Evolutionary conservation across 2,797 vertebrate species (phyloP).

Genomic region (Oreonectes daqikongensis): DNA sequence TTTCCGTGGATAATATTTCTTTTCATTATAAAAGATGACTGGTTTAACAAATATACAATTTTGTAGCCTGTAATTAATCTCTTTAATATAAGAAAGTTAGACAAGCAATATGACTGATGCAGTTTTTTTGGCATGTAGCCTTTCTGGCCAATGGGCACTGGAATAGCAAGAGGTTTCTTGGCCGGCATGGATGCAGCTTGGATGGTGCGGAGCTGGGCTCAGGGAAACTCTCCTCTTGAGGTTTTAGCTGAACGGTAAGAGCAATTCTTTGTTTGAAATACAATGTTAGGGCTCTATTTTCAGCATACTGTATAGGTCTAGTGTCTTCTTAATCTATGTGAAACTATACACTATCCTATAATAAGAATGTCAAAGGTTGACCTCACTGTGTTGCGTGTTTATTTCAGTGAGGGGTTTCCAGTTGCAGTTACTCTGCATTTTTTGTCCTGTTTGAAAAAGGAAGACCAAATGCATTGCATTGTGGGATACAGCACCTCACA

Average conservation of each 20-base stretch:
- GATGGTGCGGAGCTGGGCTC: constrained; percentile 98
- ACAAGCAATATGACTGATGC: not conserved
- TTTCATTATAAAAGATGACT: not conserved
- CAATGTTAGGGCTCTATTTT: too few relatives aligned
- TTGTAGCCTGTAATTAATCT: not conserved
- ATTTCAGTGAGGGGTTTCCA: not conserved
- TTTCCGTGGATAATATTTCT: not conserved
- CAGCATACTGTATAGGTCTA: not conserved
- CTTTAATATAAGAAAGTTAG: not conserved
- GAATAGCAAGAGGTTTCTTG: constrained; percentile 95
- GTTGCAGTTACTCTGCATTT: too few relatives aligned
- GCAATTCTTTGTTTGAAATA: not conserved
- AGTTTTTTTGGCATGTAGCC: constrained; percentile 72
- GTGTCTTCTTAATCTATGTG: not conserved
- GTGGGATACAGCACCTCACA: not conserved
- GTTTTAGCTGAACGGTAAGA: constrained; percentile 95
- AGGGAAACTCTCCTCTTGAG: constrained; percentile 87
- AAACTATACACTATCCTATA: not conserved
- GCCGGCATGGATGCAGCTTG: constrained; percentile 96
- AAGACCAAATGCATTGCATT: not conserved
- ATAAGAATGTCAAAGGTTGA: not conserved
- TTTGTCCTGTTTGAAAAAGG: too few relatives aligned
- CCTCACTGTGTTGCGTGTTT: not conserved
- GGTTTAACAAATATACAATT: not conserved
- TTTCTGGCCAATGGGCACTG: constrained; percentile 99